phyloP scores from a whole-genome alignment of 1,140 invertebrate genomes.

The Sweltsa coloradensis region DNA sequence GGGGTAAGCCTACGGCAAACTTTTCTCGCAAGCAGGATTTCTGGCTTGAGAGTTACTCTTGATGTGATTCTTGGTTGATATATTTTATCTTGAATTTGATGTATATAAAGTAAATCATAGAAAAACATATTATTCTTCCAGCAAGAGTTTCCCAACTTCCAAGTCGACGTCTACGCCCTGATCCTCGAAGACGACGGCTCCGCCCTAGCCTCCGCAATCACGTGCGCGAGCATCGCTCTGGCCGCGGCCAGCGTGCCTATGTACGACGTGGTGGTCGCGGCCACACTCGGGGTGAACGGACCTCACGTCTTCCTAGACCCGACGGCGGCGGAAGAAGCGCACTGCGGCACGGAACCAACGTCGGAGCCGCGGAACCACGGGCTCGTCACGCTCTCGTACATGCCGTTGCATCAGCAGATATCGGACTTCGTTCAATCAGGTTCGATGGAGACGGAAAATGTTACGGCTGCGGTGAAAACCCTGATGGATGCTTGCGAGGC shows the following conservation, averaged over 20 bases:
- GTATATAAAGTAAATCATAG: no score
- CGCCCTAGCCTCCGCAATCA: slow-evolving; percentile 70
- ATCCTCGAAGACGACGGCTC: slow-evolving; percentile 81
- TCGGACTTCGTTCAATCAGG: slow-evolving; percentile 52
- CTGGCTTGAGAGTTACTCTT: no score
- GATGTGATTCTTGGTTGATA: no score
- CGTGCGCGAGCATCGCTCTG: slow-evolving; percentile 71
- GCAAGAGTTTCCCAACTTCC: slow-evolving; percentile 48
- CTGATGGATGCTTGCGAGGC: slow-evolving; percentile 41
- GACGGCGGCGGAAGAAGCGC: slow-evolving; percentile 47
- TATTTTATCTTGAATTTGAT: no score
- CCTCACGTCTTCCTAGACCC: slow-evolving; percentile 52
- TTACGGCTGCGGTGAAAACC: slow-evolving; percentile 37
- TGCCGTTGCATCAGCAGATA: slow-evolving; percentile 54
- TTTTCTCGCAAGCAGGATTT: no score
- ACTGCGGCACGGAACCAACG: slow-evolving; percentile 31
- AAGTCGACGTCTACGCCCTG: slow-evolving; percentile 73
- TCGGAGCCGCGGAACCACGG: slow-evolving; percentile 40
- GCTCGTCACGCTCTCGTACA: slow-evolving; percentile 45
- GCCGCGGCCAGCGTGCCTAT: slow-evolving; percentile 79
- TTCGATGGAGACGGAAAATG: slow-evolving; percentile 36
- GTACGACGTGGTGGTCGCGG: slow-evolving; percentile 72
- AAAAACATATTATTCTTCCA: no score
- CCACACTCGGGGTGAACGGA: slow-evolving; percentile 50
- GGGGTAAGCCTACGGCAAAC: no score